Percentiles rank a stretch among this genome's conserved stretches.
These are phyloP conservation scores for Drosophila dives DNA, from an alignment of 2,888 invertebrate species.

Conservation along the genomic window DNA sequence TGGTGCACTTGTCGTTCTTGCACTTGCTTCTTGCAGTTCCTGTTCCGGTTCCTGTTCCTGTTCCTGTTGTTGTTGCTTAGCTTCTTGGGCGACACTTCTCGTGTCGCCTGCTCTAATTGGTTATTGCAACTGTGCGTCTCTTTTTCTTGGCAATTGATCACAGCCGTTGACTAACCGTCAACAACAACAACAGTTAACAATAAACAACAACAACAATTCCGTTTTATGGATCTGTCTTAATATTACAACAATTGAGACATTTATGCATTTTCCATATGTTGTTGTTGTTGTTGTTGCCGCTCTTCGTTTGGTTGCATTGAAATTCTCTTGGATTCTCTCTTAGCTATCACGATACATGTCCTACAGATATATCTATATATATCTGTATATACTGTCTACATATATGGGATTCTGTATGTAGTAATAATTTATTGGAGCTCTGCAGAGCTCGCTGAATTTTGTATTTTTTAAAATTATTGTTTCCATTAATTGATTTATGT, in stretches of 20 bases:
- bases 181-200: constrained; percentile 44
- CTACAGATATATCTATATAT: constrained; percentile 7
- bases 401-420: constrained; percentile 15
- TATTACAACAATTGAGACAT: constrained; percentile 51
- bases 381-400: constrained; percentile 1
- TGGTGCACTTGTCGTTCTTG: constrained; percentile 33
- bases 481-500: constrained; percentile 75
- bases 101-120: constrained; percentile 28
- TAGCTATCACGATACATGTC: constrained; percentile 57
- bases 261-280: constrained; percentile 25
- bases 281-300: constrained; percentile 13
- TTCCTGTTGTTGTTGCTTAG: constrained; percentile 3
- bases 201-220: constrained; percentile 48
- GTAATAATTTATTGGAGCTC: constrained; percentile 37
- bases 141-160: constrained; percentile 23
- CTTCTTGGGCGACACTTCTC: constrained; percentile 23
- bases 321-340: constrained; percentile 71
- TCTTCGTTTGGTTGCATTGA: constrained; percentile 43
- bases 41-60: not conserved
- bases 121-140: constrained; percentile 8
- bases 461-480: constrained; percentile 69
- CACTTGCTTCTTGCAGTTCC: constrained; percentile 10
- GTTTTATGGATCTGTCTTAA: constrained; percentile 32
- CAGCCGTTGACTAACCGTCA: constrained; percentile 42
- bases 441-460: constrained; percentile 33